Base-by-base conservation (phyloP, 1,140 invertebrate genomes). In the Drosophila sp. region DNA sequence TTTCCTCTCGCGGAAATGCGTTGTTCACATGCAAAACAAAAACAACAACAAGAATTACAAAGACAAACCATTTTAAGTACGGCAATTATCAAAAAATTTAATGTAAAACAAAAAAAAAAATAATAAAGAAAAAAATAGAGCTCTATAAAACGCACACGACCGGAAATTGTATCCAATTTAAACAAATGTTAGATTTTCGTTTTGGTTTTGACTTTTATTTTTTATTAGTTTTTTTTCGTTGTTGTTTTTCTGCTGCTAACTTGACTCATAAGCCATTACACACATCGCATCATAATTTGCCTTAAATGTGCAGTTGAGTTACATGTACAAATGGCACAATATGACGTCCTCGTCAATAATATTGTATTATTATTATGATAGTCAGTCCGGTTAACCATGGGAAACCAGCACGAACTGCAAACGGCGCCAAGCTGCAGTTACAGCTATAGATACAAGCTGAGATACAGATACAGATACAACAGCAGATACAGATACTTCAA, bases 161-260 rank as follows among this genome's bases (percentile, higher is more conserved):
- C 87, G 87, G 87, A 90, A 90, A 90, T 90, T 83, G 81, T 75
- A 61, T 72, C 57, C 75, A 83, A 89, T 90, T 90, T 90, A 77
- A 50, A 65, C 62, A 76, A 72, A 69, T 53, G 50, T 53, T 34
- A 54, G 56, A 64, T 72, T 86, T 72, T 36, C 43, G 46, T 76
- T 80, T 78, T 74, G 43, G 64, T 58, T 57, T 59, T 59, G 62
- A 27, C 56, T 78, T 50, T 43, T 64, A n/a, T 18, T 51, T 43
- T 65, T 70, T 67, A 54, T 64, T 69, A 18, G n/a, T n/a, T n/a
- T 59, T 77, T 62, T 69, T 70, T 75, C 25, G 32, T 36, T 48
- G 40, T n/a, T n/a, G 41, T 45, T 36, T 38, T 16, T 16, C 21
- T 7, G 57, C 72, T 57, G 56, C 58, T 62, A 50, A 74, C 50